phyloP scores from a whole-genome alignment of 2,797 vertebrate genomes.

The Monodelphis domestica region DNA sequence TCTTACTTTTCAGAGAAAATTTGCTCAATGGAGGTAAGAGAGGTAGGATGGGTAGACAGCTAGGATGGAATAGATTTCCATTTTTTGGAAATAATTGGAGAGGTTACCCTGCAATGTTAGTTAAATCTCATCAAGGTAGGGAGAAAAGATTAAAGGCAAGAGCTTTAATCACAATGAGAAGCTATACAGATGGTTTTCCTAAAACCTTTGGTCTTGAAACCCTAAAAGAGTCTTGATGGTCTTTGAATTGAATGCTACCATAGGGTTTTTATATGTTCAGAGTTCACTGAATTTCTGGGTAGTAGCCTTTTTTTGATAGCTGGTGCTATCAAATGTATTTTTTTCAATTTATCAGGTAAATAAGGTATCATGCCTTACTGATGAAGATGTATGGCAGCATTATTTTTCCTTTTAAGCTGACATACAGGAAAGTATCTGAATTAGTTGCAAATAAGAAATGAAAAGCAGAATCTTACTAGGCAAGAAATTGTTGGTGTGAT shows the following conservation, averaged over 20 bases:
- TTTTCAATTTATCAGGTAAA: background rate
- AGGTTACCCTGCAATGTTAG: conserved; percentile 58
- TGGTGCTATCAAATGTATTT: background rate
- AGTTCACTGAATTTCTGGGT: conserved; percentile 23
- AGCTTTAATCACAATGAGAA: conserved; percentile 41
- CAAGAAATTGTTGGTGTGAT: conserved; percentile 49
- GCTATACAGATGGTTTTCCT: background rate
- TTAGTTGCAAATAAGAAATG: conserved; percentile 49
- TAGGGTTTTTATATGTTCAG: background rate
- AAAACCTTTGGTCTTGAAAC: background rate
- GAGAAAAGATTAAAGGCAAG: conserved; percentile 26
- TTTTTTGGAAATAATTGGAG: conserved; percentile 34
- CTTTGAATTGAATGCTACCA: conserved; percentile 16
- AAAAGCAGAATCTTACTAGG: background rate
- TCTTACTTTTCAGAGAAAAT: conserved; percentile 7
- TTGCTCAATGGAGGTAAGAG: conserved; percentile 9
- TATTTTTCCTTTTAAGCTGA: conserved; percentile 52
- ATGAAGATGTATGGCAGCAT: background rate
- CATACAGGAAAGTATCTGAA: conserved; percentile 47
- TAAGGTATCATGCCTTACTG: background rate
- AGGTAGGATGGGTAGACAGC: conserved; percentile 55
- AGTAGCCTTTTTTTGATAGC: conserved; percentile 10
- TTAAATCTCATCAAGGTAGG: background rate
- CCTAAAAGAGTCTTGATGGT: conserved; percentile 10
- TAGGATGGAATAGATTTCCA: conserved; percentile 58